Evolutionary conservation across 2,113 vertebrate genomes (phyloP).

Genomic region (Notothenia rossii): DNA sequence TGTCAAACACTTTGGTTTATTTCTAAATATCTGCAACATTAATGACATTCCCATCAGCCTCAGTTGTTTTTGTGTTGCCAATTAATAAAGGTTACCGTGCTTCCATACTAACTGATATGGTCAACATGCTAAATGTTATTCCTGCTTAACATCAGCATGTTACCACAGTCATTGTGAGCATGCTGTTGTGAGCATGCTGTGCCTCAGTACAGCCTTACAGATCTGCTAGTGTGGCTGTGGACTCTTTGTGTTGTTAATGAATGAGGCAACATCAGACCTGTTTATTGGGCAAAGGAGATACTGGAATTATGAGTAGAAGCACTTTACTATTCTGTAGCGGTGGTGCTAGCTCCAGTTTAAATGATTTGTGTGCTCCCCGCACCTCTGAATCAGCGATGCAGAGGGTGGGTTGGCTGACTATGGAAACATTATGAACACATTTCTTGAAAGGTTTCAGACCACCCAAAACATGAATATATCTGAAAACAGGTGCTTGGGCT

Average conservation of each 20-base stretch:
- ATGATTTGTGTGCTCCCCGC: conserved; percentile 45
- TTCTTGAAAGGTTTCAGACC: neutral
- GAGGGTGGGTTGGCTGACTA: neutral
- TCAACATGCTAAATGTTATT: neutral
- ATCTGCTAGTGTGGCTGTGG: conserved; percentile 7
- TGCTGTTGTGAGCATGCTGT: neutral
- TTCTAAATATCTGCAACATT: neutral
- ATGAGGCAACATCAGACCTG: conserved; percentile 22
- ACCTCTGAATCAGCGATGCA: conserved; percentile 10
- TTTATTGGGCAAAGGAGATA: conserved; percentile 31
- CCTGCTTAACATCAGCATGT: neutral
- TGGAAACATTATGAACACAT: no score
- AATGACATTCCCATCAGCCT: neutral
- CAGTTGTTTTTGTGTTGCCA: neutral
- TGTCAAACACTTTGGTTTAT: neutral
- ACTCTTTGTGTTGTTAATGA: conserved; percentile 11
- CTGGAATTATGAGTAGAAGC: neutral
- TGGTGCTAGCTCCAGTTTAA: conserved; percentile 22
- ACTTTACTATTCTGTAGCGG: conserved; percentile 29
- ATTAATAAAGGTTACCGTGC: neutral
- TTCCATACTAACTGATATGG: neutral
- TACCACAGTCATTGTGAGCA: neutral
- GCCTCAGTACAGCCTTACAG: neutral
- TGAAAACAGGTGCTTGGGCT: neutral
- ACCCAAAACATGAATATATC: neutral